Conservation (phyloP, 2,888 invertebrate species). For the Arrhopalites spinosus region DNA sequence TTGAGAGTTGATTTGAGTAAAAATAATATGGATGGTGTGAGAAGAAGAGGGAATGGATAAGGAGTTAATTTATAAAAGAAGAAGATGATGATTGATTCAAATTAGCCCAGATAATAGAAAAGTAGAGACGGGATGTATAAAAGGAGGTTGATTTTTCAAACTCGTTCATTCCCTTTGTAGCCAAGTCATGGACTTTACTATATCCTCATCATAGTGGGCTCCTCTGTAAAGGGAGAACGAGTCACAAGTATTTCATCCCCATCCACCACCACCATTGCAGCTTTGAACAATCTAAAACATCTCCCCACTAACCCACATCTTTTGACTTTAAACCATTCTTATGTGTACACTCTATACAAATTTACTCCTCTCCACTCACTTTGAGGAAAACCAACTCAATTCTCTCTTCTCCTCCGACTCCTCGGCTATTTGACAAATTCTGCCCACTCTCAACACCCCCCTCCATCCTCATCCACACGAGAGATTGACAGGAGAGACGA, state of each 20-base stretch:
- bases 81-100: conserved; percentile 1
- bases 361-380: too few relatives aligned
- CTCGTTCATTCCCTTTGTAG: conserved; percentile 8
- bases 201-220: too few relatives aligned
- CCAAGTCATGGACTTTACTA: conserved; percentile 20
- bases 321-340: too few relatives aligned
- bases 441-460: conserved; percentile 19
- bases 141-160: conserved; percentile 33
- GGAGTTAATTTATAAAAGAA: background rate
- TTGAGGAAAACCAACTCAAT: too few relatives aligned
- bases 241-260: conserved; percentile 12
- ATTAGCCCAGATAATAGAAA: conserved; percentile 11
- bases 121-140: conserved; percentile 23
- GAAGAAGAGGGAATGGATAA: background rate
- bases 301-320: conserved; percentile 35
- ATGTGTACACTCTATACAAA: too few relatives aligned
- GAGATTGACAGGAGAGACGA: background rate
- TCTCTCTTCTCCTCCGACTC: too few relatives aligned
- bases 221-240: too few relatives aligned
- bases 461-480: background rate
- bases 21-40: background rate
- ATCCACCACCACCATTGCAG: background rate
- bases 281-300: background rate
- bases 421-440: too few relatives aligned
- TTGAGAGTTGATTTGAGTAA: background rate